These are phyloP conservation scores for Allobates femoralis DNA, from an alignment of 2,797 vertebrate species.

Conservation along the genomic window DNA sequence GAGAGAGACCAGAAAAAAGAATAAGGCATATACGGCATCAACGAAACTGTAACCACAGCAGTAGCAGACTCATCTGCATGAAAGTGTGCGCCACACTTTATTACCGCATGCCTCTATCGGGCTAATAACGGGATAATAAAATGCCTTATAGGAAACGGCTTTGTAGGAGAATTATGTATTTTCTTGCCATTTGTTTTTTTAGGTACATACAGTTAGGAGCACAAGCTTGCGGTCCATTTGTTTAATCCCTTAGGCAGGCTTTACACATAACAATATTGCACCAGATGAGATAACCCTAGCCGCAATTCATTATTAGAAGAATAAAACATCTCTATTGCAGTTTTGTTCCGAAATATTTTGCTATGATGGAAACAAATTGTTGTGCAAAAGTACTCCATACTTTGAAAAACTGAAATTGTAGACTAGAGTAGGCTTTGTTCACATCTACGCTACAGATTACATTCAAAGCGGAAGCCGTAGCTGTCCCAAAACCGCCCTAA, in stretches of 20 bases:
- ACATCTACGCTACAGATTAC: too few species aligned
- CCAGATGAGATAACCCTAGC: not conserved
- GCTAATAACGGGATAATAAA: slow-evolving; percentile 1
- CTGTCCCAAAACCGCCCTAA: too few species aligned
- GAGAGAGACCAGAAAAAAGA: not conserved
- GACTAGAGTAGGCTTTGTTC: too few species aligned
- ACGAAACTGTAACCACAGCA: slow-evolving; percentile 12
- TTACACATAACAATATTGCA: not conserved
- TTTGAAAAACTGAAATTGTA: too few species aligned
- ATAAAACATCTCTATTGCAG: not conserved
- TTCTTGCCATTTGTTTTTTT: not conserved
- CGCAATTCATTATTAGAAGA: not conserved
- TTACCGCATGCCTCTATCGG: not conserved
- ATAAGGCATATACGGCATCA: not conserved
- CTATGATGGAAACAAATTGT: not conserved
- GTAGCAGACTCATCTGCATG: slow-evolving; percentile 1
- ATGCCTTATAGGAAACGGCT: not conserved
- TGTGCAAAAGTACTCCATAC: too few species aligned
- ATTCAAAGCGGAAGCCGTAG: too few species aligned
- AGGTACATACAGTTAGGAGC: not conserved
- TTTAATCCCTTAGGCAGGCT: not conserved
- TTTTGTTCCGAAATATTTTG: not conserved
- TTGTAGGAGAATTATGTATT: slow-evolving; percentile 3
- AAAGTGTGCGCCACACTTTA: slow-evolving; percentile 14
- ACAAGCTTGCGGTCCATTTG: not conserved